phyloP scores from a whole-genome alignment of 2,797 vertebrate genomes.

The Podargus strigoides region DNA sequence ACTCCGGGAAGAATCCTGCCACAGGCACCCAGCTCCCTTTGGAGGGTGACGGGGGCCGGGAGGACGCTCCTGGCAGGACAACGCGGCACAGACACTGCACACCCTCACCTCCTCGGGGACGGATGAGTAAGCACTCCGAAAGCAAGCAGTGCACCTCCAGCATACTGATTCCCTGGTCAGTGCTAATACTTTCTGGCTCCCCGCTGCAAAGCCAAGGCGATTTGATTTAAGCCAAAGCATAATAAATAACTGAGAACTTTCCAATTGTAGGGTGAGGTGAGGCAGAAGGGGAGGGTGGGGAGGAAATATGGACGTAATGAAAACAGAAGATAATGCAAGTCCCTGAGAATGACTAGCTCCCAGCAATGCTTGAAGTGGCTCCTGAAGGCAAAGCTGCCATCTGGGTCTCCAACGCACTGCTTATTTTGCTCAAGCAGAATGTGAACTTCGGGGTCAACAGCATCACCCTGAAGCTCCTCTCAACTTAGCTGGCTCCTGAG shows the following conservation, averaged over 20 bases:
- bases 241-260: background rate
- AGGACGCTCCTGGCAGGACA: slow-evolving; percentile 7
- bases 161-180: background rate
- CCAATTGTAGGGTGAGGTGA: background rate
- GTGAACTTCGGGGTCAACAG: background rate
- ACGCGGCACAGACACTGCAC: background rate
- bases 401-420: background rate
- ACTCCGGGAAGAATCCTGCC: slow-evolving; percentile 10
- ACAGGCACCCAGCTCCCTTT: background rate
- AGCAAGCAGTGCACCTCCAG: background rate
- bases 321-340: background rate
- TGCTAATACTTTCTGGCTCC: background rate
- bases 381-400: background rate
- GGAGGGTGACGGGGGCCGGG: background rate
- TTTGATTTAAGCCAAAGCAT: background rate
- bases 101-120: background rate
- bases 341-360: background rate
- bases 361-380: background rate
- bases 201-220: background rate
- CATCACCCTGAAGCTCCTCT: background rate
- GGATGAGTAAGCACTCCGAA: background rate
- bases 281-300: background rate
- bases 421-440: background rate
- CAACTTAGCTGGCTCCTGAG: background rate
- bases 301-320: background rate